phyloP scores from a whole-genome alignment of 53 echinoderm and acorn worm species.

The Arbacia lixula region DNA sequence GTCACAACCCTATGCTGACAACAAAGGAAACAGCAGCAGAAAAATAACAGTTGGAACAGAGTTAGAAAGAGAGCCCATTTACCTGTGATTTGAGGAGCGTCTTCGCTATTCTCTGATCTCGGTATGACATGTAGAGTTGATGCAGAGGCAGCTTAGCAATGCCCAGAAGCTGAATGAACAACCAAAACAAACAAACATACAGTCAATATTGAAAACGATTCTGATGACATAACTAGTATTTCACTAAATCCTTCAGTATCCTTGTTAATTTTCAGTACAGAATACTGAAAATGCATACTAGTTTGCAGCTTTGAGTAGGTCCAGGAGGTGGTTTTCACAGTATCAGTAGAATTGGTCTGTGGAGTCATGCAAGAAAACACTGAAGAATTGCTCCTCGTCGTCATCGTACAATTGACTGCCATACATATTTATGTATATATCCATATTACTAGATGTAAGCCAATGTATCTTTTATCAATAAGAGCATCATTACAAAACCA shows the following conservation, averaged over 20 bases:
- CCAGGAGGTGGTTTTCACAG: neutral
- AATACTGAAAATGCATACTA: neutral
- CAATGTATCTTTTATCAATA: no score
- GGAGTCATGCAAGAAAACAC: no score
- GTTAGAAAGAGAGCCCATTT: neutral
- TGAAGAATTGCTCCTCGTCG: no score
- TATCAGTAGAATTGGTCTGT: no score
- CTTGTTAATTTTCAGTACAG: no score
- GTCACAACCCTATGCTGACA: no score
- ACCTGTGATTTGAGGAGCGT: constrained; percentile 97
- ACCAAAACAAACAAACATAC: neutral
- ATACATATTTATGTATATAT: no score
- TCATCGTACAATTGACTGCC: no score
- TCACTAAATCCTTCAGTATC: neutral
- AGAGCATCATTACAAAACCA: no score
- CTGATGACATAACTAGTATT: neutral
- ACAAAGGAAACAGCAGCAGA: no score
- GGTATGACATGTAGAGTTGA: constrained; percentile 98
- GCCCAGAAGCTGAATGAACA: constrained; percentile 76
- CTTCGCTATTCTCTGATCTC: constrained; percentile 84
- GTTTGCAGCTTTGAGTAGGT: neutral
- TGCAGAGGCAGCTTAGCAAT: constrained; percentile 91
- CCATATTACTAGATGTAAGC: no score
- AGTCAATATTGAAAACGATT: neutral
- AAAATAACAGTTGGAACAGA: no score